Percentiles rank a stretch among this genome's conserved stretches.
phyloP scores from a whole-genome alignment of 2,888 invertebrate genomes.

The Netelia fuscicornis region DNA sequence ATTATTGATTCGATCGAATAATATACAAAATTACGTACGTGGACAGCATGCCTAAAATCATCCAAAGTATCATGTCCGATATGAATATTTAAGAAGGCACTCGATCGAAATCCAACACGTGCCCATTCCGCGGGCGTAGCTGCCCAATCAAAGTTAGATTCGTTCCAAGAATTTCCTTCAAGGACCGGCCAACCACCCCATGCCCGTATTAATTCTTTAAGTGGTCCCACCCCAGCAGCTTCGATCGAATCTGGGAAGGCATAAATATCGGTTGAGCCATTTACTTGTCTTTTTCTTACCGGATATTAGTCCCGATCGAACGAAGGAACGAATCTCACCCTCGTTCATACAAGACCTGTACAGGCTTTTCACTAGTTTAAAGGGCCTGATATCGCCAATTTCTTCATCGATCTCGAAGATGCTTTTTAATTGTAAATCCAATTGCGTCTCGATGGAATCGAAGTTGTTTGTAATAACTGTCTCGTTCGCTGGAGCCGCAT shows the following conservation, averaged over 20 bases:
- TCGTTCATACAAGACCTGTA: conserved; percentile 96
- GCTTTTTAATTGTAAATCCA: conserved; percentile 88
- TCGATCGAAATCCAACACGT: conserved; percentile 92
- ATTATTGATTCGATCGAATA: too few species aligned
- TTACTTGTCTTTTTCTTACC: neutral
- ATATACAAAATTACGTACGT: conserved; percentile 87
- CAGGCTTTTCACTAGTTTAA: conserved; percentile 92
- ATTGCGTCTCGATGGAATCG: conserved; percentile 86
- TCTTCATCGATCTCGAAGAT: conserved; percentile 87
- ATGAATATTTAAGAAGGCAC: conserved; percentile 95
- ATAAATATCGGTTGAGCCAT: neutral
- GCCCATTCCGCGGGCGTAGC: conserved; percentile 92
- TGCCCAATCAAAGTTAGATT: conserved; percentile 91
- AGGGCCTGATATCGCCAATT: conserved; percentile 89
- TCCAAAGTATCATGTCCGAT: conserved; percentile 95
- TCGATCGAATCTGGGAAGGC: conserved; percentile 90
- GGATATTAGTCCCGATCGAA: neutral
- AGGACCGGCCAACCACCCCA: conserved; percentile 97
- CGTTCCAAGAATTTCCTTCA: conserved; percentile 91
- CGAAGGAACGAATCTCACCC: conserved; percentile 87
- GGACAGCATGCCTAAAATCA: conserved; percentile 93
- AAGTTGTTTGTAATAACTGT: too few species aligned
- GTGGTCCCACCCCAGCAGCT: conserved; percentile 90
- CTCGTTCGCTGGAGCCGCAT: too few species aligned
- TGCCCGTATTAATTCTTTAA: conserved; percentile 89